Conservation (phyloP, 2,113 vertebrate species). For the Limanda limanda region DNA sequence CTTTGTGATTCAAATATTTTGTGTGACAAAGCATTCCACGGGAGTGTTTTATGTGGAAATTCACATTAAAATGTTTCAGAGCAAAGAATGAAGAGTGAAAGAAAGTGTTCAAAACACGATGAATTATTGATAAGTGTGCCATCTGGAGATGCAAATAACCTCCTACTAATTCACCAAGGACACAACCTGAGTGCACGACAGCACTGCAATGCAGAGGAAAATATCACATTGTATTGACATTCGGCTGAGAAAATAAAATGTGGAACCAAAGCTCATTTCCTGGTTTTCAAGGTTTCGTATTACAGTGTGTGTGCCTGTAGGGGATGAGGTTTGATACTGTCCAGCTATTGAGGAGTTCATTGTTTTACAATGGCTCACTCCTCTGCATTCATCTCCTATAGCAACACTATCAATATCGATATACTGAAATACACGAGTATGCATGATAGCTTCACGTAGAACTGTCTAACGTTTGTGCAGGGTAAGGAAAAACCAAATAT, state of each 20-base stretch:
- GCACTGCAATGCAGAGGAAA: conserved; percentile 50
- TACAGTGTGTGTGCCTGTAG: no score
- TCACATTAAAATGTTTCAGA: background rate
- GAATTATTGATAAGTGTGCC: conserved; percentile 68
- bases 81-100: conserved; percentile 11
- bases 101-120: conserved; percentile 51
- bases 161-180: conserved; percentile 59
- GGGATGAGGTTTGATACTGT: background rate
- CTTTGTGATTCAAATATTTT: background rate
- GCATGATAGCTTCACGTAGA: no score
- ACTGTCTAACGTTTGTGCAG: no score
- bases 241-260: background rate
- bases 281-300: background rate
- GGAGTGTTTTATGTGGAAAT: background rate
- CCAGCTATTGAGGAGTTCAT: conserved; percentile 1
- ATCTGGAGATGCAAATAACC: conserved; percentile 72
- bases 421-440: no score
- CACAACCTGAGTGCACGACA: conserved; percentile 48
- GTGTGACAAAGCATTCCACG: background rate
- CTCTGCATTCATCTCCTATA: no score
- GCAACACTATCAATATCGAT: no score
- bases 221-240: background rate
- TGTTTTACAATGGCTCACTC: background rate
- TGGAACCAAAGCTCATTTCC: background rate
- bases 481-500: no score